Base-by-base conservation (phyloP, 2,888 invertebrate species). In the Drepanosiphum platanoidis region DNA sequence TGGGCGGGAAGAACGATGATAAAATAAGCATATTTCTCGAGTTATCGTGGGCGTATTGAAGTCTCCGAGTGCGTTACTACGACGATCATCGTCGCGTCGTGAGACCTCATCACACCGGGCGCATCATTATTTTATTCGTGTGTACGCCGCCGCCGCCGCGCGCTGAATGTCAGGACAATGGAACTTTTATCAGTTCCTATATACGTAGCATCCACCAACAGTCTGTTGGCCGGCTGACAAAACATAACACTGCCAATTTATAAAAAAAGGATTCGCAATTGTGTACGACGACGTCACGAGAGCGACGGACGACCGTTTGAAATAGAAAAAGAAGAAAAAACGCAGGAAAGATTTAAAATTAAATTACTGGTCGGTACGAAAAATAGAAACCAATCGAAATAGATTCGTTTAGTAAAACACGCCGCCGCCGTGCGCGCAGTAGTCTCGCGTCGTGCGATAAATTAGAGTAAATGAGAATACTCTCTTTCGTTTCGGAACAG, bases 41-140 rank as follows among this genome's bases (percentile, higher is more conserved):
- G 22, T 83, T 66, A 46, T 83, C 46, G 82, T 66, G 46, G 83
- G 66, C 36, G 74, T 83, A 74, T 83, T 75, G 18, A 83, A 83
- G 64, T 83, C 83, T 83, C 66, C 52, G 64, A 15, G 42, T 34
- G 42, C 64, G 39, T 64, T 64, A 78, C n/a, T n/a, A n/a, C n/a
- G n/a, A n/a, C 30, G 18, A 39, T 64, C 18, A 78, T 8, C 39
- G 22, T 58, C 39, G 27, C 32, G 22, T 64, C 22, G 39, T 42
- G 4, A 32, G 8, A 32, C 46, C 46, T 34, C 68, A 22, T 81
- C 39, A 22, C 18, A 5, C 39, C 27, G 3, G 15, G 42, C 42
- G 42, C 66, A 27, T 71, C 71, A 30, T 71, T 81, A 32, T 42
- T 39, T 64, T 9, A 52, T 80, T 71, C 36, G 32, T 71, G 27